Evolutionary conservation across 2,888 invertebrate genomes (phyloP), one percentile per base, ranked within the genome.

Genomic region (Andrena camellia): DNA sequence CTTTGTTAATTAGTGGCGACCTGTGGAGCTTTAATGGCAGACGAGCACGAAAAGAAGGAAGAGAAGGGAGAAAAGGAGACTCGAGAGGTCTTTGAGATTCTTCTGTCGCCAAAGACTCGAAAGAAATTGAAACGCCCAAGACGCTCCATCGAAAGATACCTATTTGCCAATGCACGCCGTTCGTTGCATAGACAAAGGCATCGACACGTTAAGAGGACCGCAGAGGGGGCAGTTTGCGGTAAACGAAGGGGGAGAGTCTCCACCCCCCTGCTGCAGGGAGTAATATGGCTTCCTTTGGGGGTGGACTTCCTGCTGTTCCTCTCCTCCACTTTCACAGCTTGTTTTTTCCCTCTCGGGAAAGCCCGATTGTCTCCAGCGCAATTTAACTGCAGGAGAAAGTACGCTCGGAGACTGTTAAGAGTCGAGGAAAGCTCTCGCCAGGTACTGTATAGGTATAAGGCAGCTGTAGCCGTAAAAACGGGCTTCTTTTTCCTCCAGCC

Each of bases 201-300:
- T 20, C 57, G 57, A 31, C 17, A 6, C n/a, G 13, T 35, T 23
- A 70, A 31, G 20, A 31, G 10, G 10, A 31, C 17, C 31, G 26
- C 33, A 23, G 57, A 59, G 20, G 33, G 48, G 57, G 48, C 17
- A 54, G 42, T 62, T 31, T 29, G 54, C 31, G 6, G 67, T 6
- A 17, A 48, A 26, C 48, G 20, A 23, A 48, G 42, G 35, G 62
- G 26, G 69, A 35, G 35, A 23, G 59, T n/a, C 59, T 59, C 57
- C 10, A 6, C 17, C 7, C 29, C 29, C 23, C n/a, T 42, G n/a
- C 42, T 42, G 17, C 4, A 29, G 35, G 54, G 20, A 31, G 6
- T 31, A 50, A 48, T 57, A 33, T 20, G 73, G 64, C 48, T 64
- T 73, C 77, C 73, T 10, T 35, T 33, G 23, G 57, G 73, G 57